Evolutionary conservation across 2,888 invertebrate species (phyloP), one percentile per base, ranked within the genome.

Genomic region (Tipula confusa): DNA sequence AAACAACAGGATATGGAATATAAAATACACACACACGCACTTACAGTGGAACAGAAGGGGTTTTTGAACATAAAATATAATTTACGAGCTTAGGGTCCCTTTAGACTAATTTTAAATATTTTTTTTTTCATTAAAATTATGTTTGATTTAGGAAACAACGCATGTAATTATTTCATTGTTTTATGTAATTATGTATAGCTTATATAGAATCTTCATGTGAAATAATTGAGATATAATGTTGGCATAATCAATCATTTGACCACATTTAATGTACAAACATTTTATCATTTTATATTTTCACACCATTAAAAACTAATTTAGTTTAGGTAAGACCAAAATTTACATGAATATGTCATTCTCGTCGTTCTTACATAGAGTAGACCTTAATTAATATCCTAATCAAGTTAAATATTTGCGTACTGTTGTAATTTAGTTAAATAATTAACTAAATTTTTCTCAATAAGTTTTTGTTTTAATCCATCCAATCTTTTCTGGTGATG

Each of bases 151-250:
- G 64, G 64, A 64, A 64, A 64, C 11, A 64, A 24, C 64, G 24
- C 64, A 24, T 64, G 64, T 64, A 64, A 64, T 64, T 64, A 64
- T 64, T 24, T 64, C 64, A 64, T 64, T 64, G 64, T 64, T 64
- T 64, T 64, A 43, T 43, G 9, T 24, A 64, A 64, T 64, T 64
- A 64, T 43, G 15, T 11, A 6, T n/a, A 43, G 43, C 15, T 43
- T 43, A 43, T 43, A 18, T 15, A 33, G 33, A 11, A 33, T 11
- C 33, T 33, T 4, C 33, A 33, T 43, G 15, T 43, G 43, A 43
- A 43, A 43, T 43, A 64, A 64, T 64, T 64, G 64, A 64, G 64
- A 24, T 64, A 24, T 64, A 64, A 64, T 64, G 64, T 24, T 64
- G 64, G 24, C 3, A 64, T n/a, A n/a, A 64, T 64, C 64, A 64